phyloP scores from a whole-genome alignment of 2,888 invertebrate species.

The Pseudanteris insignis region DNA sequence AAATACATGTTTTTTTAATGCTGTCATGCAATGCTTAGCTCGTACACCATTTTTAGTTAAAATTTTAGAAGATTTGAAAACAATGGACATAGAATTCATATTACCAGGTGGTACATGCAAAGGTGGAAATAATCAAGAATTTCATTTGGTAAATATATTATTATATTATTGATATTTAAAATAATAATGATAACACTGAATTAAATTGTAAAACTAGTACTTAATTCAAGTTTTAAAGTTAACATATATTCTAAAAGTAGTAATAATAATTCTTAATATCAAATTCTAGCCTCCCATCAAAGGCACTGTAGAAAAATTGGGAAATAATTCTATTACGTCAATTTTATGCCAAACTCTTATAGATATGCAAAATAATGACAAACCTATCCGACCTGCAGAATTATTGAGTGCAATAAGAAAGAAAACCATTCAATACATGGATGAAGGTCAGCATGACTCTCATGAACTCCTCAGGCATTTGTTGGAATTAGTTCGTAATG shows the following conservation, averaged over 20 bases:
- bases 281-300: conserved; percentile 71
- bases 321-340: conserved; percentile 71
- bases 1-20: conserved; percentile 97
- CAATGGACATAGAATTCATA: conserved; percentile 75
- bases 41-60: conserved; percentile 83
- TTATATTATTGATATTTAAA: too few relatives aligned
- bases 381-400: conserved; percentile 74
- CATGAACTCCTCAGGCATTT: conserved; percentile 93
- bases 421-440: conserved; percentile 86
- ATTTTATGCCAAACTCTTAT: conserved; percentile 76
- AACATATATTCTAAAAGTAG: not conserved
- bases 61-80: conserved; percentile 76
- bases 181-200: too few relatives aligned
- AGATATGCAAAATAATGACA: conserved; percentile 72
- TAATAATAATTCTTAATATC: not conserved
- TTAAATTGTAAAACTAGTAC: too few relatives aligned
- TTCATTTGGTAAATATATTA: too few relatives aligned
- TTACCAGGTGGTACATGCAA: conserved; percentile 78
- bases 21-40: conserved; percentile 91
- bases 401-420: conserved; percentile 73
- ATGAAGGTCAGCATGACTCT: conserved; percentile 95
- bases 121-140: too few relatives aligned
- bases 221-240: too few relatives aligned
- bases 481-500: conserved; percentile 84
- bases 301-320: conserved; percentile 75